A percentile compares a stretch with the other conserved stretches of the same genome.
phyloP scores from a whole-genome alignment of 2,888 invertebrate genomes.

The Schizaphis graminum region DNA sequence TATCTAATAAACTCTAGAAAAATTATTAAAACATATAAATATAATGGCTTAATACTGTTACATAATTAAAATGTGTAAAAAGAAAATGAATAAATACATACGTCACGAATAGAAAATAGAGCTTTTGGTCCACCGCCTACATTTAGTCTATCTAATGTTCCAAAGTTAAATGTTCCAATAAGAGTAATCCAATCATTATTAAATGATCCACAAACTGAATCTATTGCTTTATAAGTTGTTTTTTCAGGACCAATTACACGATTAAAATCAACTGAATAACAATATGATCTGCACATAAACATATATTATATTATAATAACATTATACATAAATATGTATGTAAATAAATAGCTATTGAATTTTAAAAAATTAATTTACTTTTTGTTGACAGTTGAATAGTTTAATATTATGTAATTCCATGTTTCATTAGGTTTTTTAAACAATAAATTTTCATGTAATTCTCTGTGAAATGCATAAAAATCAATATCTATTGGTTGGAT shows the following conservation, averaged over 20 bases:
- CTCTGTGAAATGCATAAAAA: conserved; percentile 31
- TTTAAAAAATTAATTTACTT: conserved; percentile 38
- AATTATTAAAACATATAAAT: background rate
- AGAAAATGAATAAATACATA: conserved; percentile 11
- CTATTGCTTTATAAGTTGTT: conserved; percentile 38
- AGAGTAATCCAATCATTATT: conserved; percentile 56
- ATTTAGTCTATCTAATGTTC: conserved; percentile 38
- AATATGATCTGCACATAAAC: conserved; percentile 40
- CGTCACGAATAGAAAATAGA: conserved; percentile 48
- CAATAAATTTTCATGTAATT: conserved; percentile 21
- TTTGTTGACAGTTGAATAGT: conserved; percentile 51
- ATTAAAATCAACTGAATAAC: conserved; percentile 55
- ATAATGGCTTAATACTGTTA: background rate
- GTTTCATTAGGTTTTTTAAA: conserved; percentile 32
- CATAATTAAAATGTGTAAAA: background rate
- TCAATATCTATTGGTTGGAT: conserved; percentile 44
- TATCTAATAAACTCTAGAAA: conserved; percentile 51
- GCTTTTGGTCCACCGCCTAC: conserved; percentile 45
- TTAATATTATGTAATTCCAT: conserved; percentile 54
- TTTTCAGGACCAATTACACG: background rate
- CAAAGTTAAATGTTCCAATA: conserved; percentile 59
- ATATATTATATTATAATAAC: background rate
- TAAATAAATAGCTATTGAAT: background rate
- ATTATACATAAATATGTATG: background rate
- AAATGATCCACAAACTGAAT: conserved; percentile 1